These are phyloP conservation scores for Agrotis puta DNA, from an alignment of 2,888 invertebrate genomes.

Conservation along the genomic window DNA sequence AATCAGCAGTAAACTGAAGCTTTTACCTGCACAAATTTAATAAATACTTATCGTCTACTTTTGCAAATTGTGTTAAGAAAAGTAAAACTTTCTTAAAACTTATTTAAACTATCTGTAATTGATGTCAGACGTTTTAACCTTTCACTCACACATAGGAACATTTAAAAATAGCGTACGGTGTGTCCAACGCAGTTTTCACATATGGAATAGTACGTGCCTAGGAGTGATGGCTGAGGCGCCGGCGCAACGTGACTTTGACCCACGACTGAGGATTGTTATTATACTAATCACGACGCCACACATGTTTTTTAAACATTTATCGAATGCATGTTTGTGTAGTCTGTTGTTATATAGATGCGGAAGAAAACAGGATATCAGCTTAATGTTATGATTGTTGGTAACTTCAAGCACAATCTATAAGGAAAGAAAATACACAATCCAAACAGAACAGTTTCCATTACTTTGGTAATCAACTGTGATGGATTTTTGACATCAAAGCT, in stretches of 20 bases:
- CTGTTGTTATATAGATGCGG: constrained; percentile 10
- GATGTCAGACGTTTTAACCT: constrained; percentile 1
- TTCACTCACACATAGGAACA: constrained; percentile 28
- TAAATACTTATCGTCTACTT: neutral
- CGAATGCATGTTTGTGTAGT: constrained; percentile 27
- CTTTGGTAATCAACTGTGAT: constrained; percentile 15
- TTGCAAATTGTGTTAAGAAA: neutral
- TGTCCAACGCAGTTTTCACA: constrained; percentile 55
- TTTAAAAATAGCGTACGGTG: constrained; percentile 50
- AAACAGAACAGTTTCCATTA: constrained; percentile 37
- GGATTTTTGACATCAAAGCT: constrained; percentile 21
- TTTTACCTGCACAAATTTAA: neutral
- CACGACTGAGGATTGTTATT: constrained; percentile 65
- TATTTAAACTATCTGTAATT: neutral
- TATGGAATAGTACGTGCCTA: constrained; percentile 69
- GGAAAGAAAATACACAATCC: constrained; percentile 15
- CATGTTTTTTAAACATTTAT: constrained; percentile 52
- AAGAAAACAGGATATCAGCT: constrained; percentile 45
- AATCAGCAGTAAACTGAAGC: too few relatives aligned
- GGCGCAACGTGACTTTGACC: constrained; percentile 76
- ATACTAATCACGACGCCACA: constrained; percentile 61
- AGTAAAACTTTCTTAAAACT: constrained; percentile 13
- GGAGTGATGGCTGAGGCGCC: constrained; percentile 53
- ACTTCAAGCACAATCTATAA: constrained; percentile 17
- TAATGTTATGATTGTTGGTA: constrained; percentile 34